Base-by-base conservation (phyloP, 2,113 vertebrate genomes). In the Coregonus clupeaformis region DNA sequence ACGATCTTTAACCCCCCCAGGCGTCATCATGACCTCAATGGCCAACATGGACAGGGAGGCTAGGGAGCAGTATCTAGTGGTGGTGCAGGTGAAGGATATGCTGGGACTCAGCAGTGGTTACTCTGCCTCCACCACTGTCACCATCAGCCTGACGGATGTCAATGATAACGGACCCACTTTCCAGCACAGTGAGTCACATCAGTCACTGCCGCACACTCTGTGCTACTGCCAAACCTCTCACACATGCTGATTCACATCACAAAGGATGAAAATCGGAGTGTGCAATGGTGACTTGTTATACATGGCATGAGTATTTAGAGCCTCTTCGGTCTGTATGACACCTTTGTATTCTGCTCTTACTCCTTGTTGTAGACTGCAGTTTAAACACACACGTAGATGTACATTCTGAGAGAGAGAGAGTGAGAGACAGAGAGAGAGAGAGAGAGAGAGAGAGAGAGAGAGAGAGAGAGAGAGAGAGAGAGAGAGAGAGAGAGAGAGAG, bases 161-260 rank as follows among this genome's bases (percentile, higher is more conserved):
- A 99, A 99, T 82, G 98, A 99, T 88, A 99, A 99, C 16, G 95
- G 95, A 27, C 98, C 98, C 22, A 92, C 91, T 73, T 99, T 99
- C 91, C 94, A 94, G 82, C 94, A 95, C 70, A 91, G 98, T 99
- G 87, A 97, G 98, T 94, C 71, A 57, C 63, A 72, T 59, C 70
- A 71, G 45, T 81, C 68, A 57, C 32, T 42, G 32, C 63, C 65
- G 16, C 52, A 32, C 52, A 32, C 5, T 1, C 14, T 13, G 16
- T 52, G 49, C 49, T 14, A 52, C 49, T 52, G 4, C 13, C 30
- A 30, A 30, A 6, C 45, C 45, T 64, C 66, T 9, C 65, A 57
- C 72, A 69, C 62, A 32, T 36, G 14, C 47, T 85, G 76, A 52
- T 52, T 52, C 49, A 13, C 49, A 52, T 52, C 49, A 18, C 49